These are phyloP conservation scores for Caracal caracal DNA, from an alignment of 2,113 vertebrate species.

Conservation along the genomic window DNA sequence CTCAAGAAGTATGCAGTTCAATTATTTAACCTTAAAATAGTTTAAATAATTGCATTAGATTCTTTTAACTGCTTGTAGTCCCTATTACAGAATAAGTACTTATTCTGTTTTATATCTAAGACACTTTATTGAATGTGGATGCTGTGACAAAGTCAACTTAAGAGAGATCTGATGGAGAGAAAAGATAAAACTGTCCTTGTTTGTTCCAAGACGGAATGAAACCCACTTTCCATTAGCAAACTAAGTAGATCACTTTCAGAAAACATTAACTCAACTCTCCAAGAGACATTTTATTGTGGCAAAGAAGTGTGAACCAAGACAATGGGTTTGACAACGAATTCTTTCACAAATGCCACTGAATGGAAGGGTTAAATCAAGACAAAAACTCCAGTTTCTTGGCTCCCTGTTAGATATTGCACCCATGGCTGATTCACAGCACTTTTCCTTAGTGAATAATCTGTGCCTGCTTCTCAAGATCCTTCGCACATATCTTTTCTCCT, in stretches of 20 bases:
- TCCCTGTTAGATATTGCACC: neutral
- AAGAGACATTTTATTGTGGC: neutral
- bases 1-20: neutral
- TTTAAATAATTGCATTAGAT: constrained; percentile 17
- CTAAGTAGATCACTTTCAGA: neutral
- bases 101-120: neutral
- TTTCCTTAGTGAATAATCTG: neutral
- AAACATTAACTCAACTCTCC: neutral
- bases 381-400: neutral
- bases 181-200: neutral
- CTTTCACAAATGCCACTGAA: neutral
- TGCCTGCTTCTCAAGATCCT: neutral
- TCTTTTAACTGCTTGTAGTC: neutral
- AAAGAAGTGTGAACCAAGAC: neutral
- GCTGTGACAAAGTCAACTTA: neutral
- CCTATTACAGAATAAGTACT: neutral
- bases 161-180: neutral
- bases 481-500: neutral
- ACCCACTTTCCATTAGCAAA: neutral
- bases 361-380: neutral
- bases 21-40: neutral
- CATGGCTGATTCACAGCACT: neutral
- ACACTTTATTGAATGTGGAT: neutral
- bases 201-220: neutral
- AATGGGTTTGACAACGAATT: neutral